Percentiles rank a stretch among this genome's conserved stretches.
These are phyloP conservation scores for Eumerus sabulonum DNA, from an alignment of 2,888 invertebrate species.

Conservation along the genomic window DNA sequence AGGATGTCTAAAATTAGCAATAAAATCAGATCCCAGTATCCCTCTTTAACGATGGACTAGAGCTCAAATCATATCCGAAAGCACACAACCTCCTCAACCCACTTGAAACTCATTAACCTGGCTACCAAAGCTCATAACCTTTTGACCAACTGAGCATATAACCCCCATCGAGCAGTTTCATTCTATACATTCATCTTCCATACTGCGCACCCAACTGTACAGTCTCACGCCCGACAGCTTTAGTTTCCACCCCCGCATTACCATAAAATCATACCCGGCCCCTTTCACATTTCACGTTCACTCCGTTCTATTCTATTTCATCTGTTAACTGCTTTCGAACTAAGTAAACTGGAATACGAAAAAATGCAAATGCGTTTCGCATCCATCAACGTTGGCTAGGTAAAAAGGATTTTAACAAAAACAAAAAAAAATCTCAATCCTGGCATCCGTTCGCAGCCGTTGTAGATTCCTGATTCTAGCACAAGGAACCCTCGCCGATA, in stretches of 20 bases:
- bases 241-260: slow-evolving; percentile 2
- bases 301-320: slow-evolving; percentile 3
- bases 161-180: not conserved
- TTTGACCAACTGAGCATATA: slow-evolving; percentile 26
- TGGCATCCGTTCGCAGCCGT: slow-evolving; percentile 9
- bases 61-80: too few relatives aligned
- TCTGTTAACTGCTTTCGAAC: slow-evolving; percentile 20
- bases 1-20: too few relatives aligned
- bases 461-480: slow-evolving; percentile 22
- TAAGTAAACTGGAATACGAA: slow-evolving; percentile 17
- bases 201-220: not conserved
- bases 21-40: too few relatives aligned
- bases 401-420: not conserved
- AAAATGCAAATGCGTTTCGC: slow-evolving; percentile 37
- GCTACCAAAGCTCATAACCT: not conserved
- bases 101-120: not conserved
- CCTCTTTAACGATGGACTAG: too few relatives aligned
- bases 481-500: slow-evolving; percentile 19
- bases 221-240: not conserved
- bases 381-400: not conserved
- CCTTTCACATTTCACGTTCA: not conserved
- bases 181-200: not conserved
- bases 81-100: not conserved
- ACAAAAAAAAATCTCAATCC: slow-evolving; percentile 1
- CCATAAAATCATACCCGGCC: slow-evolving; percentile 3